Conservation (phyloP, 1,140 invertebrate genomes). For the Papilio dardanus region DNA sequence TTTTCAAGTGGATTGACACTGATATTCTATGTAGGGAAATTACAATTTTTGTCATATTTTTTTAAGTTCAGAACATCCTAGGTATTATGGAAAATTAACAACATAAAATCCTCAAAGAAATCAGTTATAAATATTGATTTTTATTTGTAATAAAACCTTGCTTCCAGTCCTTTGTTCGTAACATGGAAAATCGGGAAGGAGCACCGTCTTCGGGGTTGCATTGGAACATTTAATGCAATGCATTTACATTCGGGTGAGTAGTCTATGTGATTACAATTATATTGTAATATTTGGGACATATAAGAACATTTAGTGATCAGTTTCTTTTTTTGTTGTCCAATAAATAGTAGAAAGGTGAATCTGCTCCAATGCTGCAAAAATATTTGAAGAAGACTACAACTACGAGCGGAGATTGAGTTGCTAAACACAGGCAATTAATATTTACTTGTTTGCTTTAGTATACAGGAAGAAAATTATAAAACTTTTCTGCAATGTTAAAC, state of each 20-base stretch:
- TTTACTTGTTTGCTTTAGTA: too few relatives aligned
- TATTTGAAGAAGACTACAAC: background rate
- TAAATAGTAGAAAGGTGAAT: background rate
- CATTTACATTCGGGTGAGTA: constrained; percentile 89
- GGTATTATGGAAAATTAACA: background rate
- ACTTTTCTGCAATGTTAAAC: background rate
- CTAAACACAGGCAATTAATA: background rate
- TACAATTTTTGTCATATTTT: background rate
- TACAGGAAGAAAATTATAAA: background rate
- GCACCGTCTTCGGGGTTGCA: constrained; percentile 94
- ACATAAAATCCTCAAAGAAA: background rate
- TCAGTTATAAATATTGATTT: background rate
- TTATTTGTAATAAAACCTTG: constrained; percentile 31
- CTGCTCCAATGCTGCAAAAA: background rate
- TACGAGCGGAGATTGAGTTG: too few relatives aligned
- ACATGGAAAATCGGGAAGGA: constrained; percentile 99
- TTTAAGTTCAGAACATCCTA: background rate
- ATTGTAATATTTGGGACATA: background rate
- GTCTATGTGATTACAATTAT: constrained; percentile 12
- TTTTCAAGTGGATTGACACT: background rate
- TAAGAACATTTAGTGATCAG: background rate
- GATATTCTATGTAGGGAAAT: background rate
- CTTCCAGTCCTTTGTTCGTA: constrained; percentile 97
- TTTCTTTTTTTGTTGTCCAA: background rate
- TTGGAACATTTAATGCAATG: constrained; percentile 97